A percentile compares a stretch with the other conserved stretches of the same genome.
phyloP scores from a whole-genome alignment of 2,797 vertebrate species.

The Chaenodraco wilsoni region DNA sequence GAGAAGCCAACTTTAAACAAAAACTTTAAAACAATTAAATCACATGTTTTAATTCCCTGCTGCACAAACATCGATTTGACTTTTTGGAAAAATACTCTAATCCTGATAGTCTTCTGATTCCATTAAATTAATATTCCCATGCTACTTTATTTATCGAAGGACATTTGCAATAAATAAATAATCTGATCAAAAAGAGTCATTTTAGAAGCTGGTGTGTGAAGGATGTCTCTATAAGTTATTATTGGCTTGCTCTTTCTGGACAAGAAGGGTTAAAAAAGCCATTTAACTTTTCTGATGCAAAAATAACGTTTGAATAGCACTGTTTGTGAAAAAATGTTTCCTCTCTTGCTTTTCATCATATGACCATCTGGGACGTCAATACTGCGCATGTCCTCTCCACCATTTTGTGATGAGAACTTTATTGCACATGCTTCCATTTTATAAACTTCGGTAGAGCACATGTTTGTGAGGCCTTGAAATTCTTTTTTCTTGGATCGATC shows the following conservation, averaged over 20 bases:
- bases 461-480: constrained; percentile 26
- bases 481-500: not conserved
- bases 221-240: not conserved
- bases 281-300: constrained; percentile 20
- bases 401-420: constrained; percentile 78
- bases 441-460: constrained; percentile 33
- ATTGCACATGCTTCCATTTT: constrained; percentile 75
- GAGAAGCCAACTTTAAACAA: not conserved
- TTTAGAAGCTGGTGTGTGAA: not conserved
- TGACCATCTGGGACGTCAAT: constrained; percentile 37
- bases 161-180: not conserved
- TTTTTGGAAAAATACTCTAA: not conserved
- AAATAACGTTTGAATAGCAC: constrained; percentile 14
- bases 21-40: not conserved
- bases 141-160: not conserved
- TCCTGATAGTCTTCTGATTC: not conserved
- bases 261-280: constrained; percentile 36
- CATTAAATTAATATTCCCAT: not conserved
- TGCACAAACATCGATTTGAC: constrained; percentile 17
- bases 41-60: not conserved
- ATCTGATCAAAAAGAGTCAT: not conserved
- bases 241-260: constrained; percentile 14
- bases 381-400: constrained; percentile 74
- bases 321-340: constrained; percentile 9
- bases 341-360: constrained; percentile 29